A percentile compares a stretch with the other conserved stretches of the same genome.
phyloP scores from a whole-genome alignment of 2,888 invertebrate species.

The Agelastica alni region DNA sequence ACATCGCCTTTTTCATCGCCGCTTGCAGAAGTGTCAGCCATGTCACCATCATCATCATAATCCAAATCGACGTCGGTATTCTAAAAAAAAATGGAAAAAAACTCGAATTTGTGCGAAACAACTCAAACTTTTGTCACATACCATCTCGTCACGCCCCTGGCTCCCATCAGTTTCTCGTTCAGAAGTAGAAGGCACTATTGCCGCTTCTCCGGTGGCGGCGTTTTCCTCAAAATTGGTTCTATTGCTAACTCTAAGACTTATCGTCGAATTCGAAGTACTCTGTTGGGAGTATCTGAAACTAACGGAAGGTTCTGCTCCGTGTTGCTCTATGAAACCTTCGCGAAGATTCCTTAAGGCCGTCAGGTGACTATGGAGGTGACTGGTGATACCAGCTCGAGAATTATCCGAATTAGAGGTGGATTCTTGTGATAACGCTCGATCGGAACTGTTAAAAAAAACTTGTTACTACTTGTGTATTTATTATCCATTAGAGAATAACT shows the following conservation, averaged over 20 bases:
- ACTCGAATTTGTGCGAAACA: neutral
- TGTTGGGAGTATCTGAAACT: constrained; percentile 62
- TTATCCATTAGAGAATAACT: too few species aligned
- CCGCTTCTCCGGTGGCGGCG: constrained; percentile 18
- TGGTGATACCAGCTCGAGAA: constrained; percentile 45
- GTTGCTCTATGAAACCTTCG: constrained; percentile 63
- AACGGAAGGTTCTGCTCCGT: constrained; percentile 64
- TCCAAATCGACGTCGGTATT: constrained; percentile 50
- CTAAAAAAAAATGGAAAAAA: constrained; percentile 24
- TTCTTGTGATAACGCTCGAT: constrained; percentile 20
- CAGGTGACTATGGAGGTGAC: constrained; percentile 51
- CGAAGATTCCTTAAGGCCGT: constrained; percentile 56
- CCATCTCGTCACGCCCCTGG: constrained; percentile 27
- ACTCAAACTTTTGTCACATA: constrained; percentile 12
- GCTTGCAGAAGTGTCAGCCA: constrained; percentile 26
- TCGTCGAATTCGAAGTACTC: constrained; percentile 66
- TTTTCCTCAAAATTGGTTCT: constrained; percentile 23
- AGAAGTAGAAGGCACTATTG: constrained; percentile 42
- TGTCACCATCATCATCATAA: constrained; percentile 45
- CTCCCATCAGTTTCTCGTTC: constrained; percentile 22
- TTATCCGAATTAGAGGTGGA: constrained; percentile 30
- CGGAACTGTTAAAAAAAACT: neutral
- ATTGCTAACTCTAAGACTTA: constrained; percentile 60
- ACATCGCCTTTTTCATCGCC: constrained; percentile 37
- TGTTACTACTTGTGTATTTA: too few species aligned